A percentile compares a stretch with the other conserved stretches of the same genome.
Conservation (phyloP, 2,888 invertebrate species). For the Teinopalpus imperialis region DNA sequence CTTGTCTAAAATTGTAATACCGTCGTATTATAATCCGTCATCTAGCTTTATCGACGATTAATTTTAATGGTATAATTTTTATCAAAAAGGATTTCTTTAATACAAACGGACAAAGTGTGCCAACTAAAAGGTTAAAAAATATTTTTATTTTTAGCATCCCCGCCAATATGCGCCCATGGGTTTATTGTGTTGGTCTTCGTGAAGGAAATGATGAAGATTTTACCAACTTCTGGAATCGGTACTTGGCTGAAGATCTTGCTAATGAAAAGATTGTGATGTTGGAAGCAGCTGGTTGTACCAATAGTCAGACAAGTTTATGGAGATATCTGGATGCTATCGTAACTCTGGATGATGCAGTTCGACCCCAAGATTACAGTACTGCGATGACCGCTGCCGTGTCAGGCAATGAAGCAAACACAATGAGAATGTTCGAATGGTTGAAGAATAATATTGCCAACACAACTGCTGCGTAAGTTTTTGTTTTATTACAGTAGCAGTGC, state of each 20-base stretch:
- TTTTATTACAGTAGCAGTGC: too few relatives aligned
- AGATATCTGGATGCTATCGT: conserved; percentile 53
- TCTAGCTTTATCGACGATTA: too few relatives aligned
- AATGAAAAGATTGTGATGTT: conserved; percentile 86
- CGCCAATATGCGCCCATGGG: conserved; percentile 83
- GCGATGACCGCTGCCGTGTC: conserved; percentile 75
- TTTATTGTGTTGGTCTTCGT: conserved; percentile 88
- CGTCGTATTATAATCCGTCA: too few relatives aligned
- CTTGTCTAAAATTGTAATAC: too few relatives aligned
- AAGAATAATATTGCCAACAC: conserved; percentile 45
- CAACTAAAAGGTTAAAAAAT: too few relatives aligned
- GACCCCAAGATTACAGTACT: conserved; percentile 65
- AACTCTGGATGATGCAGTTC: conserved; percentile 43
- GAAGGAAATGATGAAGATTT: conserved; percentile 84
- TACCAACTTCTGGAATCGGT: conserved; percentile 84
- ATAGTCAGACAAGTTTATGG: conserved; percentile 56
- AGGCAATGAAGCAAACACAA: conserved; percentile 79
- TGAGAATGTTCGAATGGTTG: conserved; percentile 80
- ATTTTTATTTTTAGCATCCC: conserved; percentile 43
- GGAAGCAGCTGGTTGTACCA: conserved; percentile 85
- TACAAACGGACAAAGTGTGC: too few relatives aligned
- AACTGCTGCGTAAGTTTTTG: conserved; percentile 44
- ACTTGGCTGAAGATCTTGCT: conserved; percentile 81
- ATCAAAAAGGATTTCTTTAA: too few relatives aligned
- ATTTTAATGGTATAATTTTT: too few relatives aligned